Percentiles rank a stretch among this genome's conserved stretches.
Evolutionary conservation across 2,797 vertebrate genomes (phyloP).

Genomic region (Lacerta viridis): DNA sequence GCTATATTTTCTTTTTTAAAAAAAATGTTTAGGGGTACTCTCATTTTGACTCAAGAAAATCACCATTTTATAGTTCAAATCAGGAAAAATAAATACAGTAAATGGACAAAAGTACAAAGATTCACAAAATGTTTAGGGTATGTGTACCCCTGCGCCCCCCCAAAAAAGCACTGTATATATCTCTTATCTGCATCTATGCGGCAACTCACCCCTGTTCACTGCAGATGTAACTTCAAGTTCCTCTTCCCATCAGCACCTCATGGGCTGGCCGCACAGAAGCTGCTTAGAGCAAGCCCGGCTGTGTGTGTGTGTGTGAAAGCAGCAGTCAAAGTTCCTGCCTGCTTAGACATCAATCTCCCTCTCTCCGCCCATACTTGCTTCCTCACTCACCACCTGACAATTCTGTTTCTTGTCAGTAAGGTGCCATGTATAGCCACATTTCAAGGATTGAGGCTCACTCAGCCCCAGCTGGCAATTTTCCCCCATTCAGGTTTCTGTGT

Average conservation of each 20-base stretch:
- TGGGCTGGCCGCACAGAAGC: neutral
- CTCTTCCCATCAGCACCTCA: neutral
- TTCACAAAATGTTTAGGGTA: no score
- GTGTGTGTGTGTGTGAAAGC: neutral
- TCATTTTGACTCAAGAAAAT: no score
- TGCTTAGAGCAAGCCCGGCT: neutral
- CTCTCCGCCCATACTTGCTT: slow-evolving; percentile 9
- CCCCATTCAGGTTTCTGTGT: neutral
- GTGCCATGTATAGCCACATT: neutral
- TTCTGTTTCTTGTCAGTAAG: neutral
- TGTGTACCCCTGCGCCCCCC: no score
- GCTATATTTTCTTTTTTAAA: neutral
- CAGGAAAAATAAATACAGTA: no score
- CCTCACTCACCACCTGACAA: slow-evolving; percentile 5
- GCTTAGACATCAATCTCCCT: neutral
- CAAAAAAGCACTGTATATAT: no score
- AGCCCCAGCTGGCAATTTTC: neutral
- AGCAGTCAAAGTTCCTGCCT: neutral
- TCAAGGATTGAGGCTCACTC: neutral
- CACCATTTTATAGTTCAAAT: no score
- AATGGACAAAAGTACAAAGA: no score
- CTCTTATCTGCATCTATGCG: no score
- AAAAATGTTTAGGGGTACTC: no score
- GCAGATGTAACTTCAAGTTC: no score
- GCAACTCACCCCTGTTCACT: neutral